Evolutionary conservation across 2,888 invertebrate genomes (phyloP), one percentile per base, ranked within the genome.

Genomic region (Spodoptera picta): DNA sequence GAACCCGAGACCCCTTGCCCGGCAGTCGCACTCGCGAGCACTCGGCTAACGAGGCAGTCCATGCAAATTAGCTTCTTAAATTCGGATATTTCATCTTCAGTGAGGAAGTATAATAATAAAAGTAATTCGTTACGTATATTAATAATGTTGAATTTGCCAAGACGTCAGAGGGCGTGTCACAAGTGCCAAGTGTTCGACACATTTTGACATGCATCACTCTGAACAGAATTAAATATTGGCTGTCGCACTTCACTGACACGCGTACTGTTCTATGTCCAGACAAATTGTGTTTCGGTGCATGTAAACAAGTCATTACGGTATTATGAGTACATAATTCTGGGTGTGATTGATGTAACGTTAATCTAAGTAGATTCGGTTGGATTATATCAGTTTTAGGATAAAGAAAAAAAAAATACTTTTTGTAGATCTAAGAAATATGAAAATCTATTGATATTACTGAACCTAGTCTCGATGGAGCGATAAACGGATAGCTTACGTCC

Each of bases 111-210:
- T 49, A 44, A 23, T 60, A 14, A 14, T 45, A 52, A 55, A 42
- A 31, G 24, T 42, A 41, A n/a, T 36, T 67, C 45, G 45, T 27
- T n/a, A 53, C 48, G 55, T 31, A 41, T 62, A 59, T 61, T 54
- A 65, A 69, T 72, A 58, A 69, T 67, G 36, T 71, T 72, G 62
- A 65, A 65, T 73, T 76, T 51, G 46, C 31, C 49, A 58, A 54
- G 43, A 53, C 69, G 68, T 76, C 70, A 76, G 44, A 69, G 50
- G 65, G 60, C 51, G 31, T 60, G 24, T 48, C 54, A 53, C 46
- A 36, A 50, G 69, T 87, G 88, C 87, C 88, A 87, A 87, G 67
- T 77, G 66, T 75, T 81, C 75, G 83, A 84, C 75, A 80, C 60
- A 81, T 82, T 82, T 80, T 80, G 76, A 86, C 77, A 82, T 74